Evolutionary conservation across 2,113 vertebrate species (phyloP).

Genomic region (Pterocles gutturalis): DNA sequence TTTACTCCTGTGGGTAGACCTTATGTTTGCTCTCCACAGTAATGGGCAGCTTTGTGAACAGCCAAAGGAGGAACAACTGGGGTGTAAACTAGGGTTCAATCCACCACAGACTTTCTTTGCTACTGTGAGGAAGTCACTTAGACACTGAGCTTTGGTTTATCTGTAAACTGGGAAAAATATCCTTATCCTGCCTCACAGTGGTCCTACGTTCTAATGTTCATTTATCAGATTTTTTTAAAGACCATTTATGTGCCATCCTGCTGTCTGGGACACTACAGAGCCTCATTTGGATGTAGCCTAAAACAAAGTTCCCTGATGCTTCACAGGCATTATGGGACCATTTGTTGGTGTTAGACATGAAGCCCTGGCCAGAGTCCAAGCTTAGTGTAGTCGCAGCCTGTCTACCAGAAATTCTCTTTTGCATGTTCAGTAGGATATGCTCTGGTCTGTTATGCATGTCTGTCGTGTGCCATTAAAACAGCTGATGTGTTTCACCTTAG

Average conservation of each 20-base stretch:
- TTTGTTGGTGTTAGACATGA: neutral
- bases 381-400: neutral
- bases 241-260: neutral
- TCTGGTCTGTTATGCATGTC: neutral
- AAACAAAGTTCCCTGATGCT: neutral
- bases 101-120: neutral
- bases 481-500: neutral
- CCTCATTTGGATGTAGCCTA: neutral
- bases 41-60: neutral
- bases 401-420: neutral
- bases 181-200: neutral
- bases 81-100: neutral
- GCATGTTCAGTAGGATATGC: neutral
- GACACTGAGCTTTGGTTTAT: neutral
- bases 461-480: neutral
- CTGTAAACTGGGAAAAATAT: neutral
- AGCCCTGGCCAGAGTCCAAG: neutral
- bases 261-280: neutral
- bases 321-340: neutral
- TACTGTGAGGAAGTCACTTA: neutral
- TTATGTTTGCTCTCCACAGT: neutral
- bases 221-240: neutral
- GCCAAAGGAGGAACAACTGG: neutral
- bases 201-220: neutral
- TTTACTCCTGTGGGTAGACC: neutral